Evolutionary conservation across 1,140 invertebrate species (phyloP), one percentile per base, ranked within the genome.

Genomic region (Neotoxoptera formosana): DNA sequence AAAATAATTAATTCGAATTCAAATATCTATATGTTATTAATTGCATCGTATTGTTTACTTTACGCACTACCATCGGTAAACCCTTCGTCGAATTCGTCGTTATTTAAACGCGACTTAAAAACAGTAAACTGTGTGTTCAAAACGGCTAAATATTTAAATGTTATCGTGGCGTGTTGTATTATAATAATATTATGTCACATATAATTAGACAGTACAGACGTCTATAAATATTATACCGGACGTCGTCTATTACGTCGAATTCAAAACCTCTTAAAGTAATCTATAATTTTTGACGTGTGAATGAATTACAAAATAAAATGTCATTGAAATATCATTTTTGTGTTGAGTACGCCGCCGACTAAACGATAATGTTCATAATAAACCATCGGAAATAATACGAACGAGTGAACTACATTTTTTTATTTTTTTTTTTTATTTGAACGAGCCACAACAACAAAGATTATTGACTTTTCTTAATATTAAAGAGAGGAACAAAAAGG

Each of bases 1-100:
- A 76, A 76, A 76, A 34, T 76, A 76, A 76, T 76, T 76, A 76
- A 76, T 76, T 76, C n/a, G n/a, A n/a, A 76, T 76, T n/a, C n/a
- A 76, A 76, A 53, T 20, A n/a, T n/a, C n/a, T n/a, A 76, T 76
- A 8, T 60, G 60, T 17, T 67, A n/a, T 67, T 67, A 67, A n/a
- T n/a, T 67, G 30, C 30, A 67, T 67, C 3, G n/a, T 67, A n/a
- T 67, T n/a, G n/a, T 67, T n/a, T 67, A n/a, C 30, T 67, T 23
- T 14, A n/a, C n/a, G 14, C 6, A 17, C n/a, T 67, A 67, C 14
- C n/a, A n/a, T 67, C n/a, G n/a, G 25, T 67, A n/a, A n/a, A 25
- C 17, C 30, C 30, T n/a, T n/a, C 30, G 14, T 7, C n/a, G 11
- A n/a, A 67, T n/a, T 67, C 17, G n/a, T 1, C 11, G 14, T 76